Conservation (phyloP, 2,888 invertebrate species). For the Caenorhabditis sinica region DNA sequence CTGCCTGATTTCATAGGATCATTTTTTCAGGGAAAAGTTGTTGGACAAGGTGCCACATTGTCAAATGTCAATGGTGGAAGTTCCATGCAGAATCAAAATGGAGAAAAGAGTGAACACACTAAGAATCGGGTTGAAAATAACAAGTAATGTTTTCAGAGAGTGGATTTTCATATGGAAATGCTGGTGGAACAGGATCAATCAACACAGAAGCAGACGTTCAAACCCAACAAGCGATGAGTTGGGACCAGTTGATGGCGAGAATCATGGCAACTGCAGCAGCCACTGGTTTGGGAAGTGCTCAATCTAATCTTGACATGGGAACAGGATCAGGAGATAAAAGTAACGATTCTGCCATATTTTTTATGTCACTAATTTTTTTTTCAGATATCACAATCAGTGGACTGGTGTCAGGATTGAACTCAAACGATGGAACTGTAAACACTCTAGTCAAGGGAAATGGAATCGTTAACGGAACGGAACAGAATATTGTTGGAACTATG, state of each 20-base stretch:
- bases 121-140: neutral
- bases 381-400: constrained; percentile 77
- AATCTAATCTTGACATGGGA: constrained; percentile 74
- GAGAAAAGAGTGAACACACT: constrained; percentile 31
- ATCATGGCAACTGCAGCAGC: constrained; percentile 72
- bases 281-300: constrained; percentile 75
- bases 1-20: neutral
- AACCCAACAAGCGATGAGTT: constrained; percentile 67
- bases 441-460: constrained; percentile 75
- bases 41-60: constrained; percentile 72
- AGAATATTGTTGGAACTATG: constrained; percentile 70
- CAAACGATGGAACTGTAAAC: constrained; percentile 70
- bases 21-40: constrained; percentile 67
- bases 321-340: constrained; percentile 68
- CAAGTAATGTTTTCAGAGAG: constrained; percentile 31
- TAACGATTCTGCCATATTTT: neutral
- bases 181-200: constrained; percentile 75
- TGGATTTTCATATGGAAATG: constrained; percentile 68
- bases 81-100: constrained; percentile 53
- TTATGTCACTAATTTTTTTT: neutral
- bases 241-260: constrained; percentile 73
- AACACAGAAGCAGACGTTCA: constrained; percentile 69
- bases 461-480: constrained; percentile 58
- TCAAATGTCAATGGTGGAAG: constrained; percentile 67
- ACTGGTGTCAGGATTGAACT: constrained; percentile 73